phyloP scores from a whole-genome alignment of 2,888 invertebrate genomes.

The Habroteleia sp. region DNA sequence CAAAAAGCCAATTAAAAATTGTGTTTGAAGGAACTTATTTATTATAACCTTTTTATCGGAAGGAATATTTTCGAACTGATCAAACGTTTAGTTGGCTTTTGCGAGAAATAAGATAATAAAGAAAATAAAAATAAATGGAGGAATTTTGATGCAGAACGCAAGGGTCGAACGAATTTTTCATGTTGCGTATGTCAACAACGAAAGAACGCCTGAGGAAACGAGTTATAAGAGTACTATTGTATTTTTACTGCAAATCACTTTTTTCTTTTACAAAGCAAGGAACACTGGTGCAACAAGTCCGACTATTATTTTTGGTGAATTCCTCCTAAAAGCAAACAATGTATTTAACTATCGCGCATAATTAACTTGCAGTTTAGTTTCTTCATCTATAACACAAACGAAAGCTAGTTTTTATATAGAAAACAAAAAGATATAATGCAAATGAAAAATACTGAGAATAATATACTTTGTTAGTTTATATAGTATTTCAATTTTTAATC shows the following conservation, averaged over 20 bases:
- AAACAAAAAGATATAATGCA: too few species aligned
- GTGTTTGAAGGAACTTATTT: too few species aligned
- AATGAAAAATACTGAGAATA: too few species aligned
- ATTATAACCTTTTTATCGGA: slow-evolving; percentile 3
- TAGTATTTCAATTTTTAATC: too few species aligned
- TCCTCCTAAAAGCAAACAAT: slow-evolving; percentile 15
- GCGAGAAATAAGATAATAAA: slow-evolving; percentile 3
- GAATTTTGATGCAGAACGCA: slow-evolving; percentile 21
- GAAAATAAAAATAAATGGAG: slow-evolving; percentile 13
- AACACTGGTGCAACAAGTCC: slow-evolving; percentile 26
- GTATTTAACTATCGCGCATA: slow-evolving; percentile 11
- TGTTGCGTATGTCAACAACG: slow-evolving; percentile 28
- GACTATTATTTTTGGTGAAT: slow-evolving; percentile 29
- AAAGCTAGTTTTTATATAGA: too few species aligned
- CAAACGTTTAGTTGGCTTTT: neutral
- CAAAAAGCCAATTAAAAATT: too few species aligned
- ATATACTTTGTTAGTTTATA: too few species aligned
- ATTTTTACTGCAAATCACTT: slow-evolving; percentile 25
- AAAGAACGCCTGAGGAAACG: slow-evolving; percentile 17
- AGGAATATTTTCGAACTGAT: slow-evolving; percentile 8
- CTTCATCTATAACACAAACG: too few species aligned
- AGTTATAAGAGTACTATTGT: slow-evolving; percentile 17
- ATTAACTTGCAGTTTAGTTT: slow-evolving; percentile 17
- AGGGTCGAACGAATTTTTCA: slow-evolving; percentile 13
- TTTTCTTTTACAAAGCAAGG: slow-evolving; percentile 9